phyloP scores from a whole-genome alignment of 2,113 vertebrate genomes.

The Shinisaurus crocodilurus region DNA sequence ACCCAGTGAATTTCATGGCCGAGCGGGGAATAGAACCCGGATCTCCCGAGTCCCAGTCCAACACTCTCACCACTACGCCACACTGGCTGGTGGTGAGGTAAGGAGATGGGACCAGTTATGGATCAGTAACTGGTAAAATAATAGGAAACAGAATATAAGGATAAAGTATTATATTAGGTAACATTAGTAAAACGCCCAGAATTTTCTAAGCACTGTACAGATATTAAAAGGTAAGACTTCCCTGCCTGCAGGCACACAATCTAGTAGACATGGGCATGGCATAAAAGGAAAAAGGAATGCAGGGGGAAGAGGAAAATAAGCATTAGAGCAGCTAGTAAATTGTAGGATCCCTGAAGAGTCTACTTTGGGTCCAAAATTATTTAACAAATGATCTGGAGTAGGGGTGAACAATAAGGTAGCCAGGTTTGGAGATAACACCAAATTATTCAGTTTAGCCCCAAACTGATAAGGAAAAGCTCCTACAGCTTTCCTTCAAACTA shows the following conservation, averaged over 20 bases:
- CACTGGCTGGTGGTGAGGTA: too few relatives aligned
- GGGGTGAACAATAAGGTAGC: not conserved
- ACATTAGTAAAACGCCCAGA: too few relatives aligned
- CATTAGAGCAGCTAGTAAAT: not conserved
- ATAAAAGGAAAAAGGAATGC: not conserved
- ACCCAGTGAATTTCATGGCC: too few relatives aligned
- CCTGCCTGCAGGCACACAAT: too few relatives aligned
- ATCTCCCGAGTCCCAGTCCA: too few relatives aligned
- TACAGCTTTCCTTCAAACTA: not conserved
- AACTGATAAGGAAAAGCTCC: not conserved
- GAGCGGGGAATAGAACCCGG: too few relatives aligned
- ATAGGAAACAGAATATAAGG: not conserved
- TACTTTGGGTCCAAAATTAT: not conserved
- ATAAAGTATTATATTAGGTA: not conserved
- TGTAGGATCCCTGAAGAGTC: not conserved
- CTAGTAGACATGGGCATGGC: too few relatives aligned
- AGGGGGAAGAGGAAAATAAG: not conserved
- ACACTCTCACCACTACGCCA: too few relatives aligned
- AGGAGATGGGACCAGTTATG: not conserved
- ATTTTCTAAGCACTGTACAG: too few relatives aligned
- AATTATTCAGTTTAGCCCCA: not conserved
- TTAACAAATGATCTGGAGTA: not conserved
- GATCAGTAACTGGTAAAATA: not conserved
- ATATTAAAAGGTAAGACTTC: too few relatives aligned
- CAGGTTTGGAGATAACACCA: not conserved